phyloP scores from a whole-genome alignment of 2,113 vertebrate genomes.

The Oreotrochilus melanogaster region DNA sequence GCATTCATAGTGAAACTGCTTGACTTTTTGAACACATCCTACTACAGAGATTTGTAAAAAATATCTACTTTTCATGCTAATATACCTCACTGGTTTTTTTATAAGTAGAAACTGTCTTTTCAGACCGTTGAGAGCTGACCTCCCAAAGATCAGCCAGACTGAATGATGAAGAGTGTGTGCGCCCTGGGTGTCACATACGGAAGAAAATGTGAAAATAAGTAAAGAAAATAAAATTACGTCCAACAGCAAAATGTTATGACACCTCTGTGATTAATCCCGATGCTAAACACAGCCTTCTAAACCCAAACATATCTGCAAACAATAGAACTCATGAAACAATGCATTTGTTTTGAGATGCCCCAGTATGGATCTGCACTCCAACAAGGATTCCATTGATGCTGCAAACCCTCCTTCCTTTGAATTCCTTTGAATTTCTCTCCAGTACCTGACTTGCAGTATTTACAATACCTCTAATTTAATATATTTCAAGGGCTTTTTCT shows the following conservation, averaged over 20 bases:
- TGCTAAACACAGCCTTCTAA: background rate
- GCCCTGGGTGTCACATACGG: background rate
- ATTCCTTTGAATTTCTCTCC: background rate
- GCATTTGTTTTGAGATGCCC: background rate
- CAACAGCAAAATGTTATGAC: background rate
- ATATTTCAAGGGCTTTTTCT: background rate
- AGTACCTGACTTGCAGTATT: background rate
- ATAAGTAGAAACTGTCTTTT: background rate
- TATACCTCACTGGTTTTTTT: background rate
- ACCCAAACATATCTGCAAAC: background rate
- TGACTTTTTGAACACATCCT: background rate
- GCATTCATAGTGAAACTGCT: background rate
- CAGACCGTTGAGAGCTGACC: background rate
- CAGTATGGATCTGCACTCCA: background rate
- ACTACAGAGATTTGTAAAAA: background rate
- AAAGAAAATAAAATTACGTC: slow-evolving; percentile 1
- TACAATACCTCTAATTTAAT: background rate
- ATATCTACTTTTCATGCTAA: background rate
- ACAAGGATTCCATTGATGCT: background rate
- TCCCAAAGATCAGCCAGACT: background rate
- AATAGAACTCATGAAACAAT: background rate
- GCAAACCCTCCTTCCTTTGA: background rate
- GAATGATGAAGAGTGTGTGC: background rate
- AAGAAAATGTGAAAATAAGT: background rate
- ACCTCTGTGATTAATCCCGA: background rate